These are phyloP conservation scores for Arizona elegans DNA, from an alignment of 2,113 vertebrate genomes.

Conservation along the genomic window DNA sequence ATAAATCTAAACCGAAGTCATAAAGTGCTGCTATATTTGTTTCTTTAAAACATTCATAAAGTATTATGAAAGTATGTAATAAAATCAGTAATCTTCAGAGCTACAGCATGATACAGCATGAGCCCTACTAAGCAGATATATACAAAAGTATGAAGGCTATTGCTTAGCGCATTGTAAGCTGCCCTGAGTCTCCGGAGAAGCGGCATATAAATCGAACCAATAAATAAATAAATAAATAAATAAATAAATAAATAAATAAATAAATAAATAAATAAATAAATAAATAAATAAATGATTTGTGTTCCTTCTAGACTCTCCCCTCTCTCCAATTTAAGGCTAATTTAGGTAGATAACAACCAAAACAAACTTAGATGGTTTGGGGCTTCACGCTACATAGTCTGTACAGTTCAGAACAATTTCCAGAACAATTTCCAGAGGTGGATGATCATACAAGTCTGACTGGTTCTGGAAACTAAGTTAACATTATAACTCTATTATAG, in stretches of 20 bases:
- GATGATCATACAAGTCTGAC: background rate
- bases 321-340: background rate
- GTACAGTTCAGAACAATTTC: background rate
- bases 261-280: too few relatives aligned
- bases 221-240: too few relatives aligned
- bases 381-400: background rate
- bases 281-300: too few relatives aligned
- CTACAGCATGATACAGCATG: too few relatives aligned
- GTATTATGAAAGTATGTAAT: background rate
- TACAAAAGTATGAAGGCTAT: too few relatives aligned
- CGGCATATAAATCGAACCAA: too few relatives aligned
- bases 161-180: too few relatives aligned
- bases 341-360: background rate
- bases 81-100: background rate
- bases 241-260: too few relatives aligned
- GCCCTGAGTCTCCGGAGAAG: too few relatives aligned
- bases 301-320: background rate
- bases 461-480: background rate
- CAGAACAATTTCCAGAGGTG: background rate
- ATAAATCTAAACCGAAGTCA: background rate
- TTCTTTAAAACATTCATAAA: background rate
- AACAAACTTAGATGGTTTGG: background rate
- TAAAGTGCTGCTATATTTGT: background rate
- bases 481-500: background rate
- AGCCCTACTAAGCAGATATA: too few relatives aligned